phyloP scores from a whole-genome alignment of 2,113 vertebrate species.

The Brachypteracias leptosomus region DNA sequence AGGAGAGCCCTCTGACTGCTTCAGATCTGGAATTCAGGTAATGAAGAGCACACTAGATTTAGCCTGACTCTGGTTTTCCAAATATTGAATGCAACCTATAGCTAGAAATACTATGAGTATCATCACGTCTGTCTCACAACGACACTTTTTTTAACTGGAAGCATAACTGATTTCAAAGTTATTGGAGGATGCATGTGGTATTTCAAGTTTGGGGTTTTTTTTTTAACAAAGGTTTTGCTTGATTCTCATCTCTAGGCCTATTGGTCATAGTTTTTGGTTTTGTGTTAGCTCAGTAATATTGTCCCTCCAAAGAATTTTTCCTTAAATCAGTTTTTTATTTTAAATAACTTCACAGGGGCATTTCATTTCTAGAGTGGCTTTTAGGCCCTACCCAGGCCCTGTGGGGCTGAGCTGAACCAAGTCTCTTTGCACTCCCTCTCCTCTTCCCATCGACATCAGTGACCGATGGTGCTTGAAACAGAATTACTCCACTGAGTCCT shows the following conservation, averaged over 20 bases:
- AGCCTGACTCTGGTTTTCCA: background rate
- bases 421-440: background rate
- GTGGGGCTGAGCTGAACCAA: background rate
- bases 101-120: background rate
- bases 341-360: background rate
- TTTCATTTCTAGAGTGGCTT: background rate
- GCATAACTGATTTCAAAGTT: background rate
- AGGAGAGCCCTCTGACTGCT: background rate
- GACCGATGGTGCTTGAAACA: background rate
- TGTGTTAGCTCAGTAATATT: background rate
- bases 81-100: background rate
- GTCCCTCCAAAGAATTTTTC: background rate
- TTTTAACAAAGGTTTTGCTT: background rate
- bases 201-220: background rate
- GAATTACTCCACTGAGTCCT: background rate
- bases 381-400: background rate
- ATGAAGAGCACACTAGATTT: background rate
- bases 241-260: background rate
- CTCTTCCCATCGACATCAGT: background rate
- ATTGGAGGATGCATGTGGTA: background rate
- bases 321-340: background rate
- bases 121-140: background rate
- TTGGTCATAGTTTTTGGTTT: background rate
- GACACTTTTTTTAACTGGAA: background rate
- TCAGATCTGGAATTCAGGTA: background rate